These are phyloP conservation scores for Drosophila auraria DNA, from an alignment of 1,140 invertebrate species.

Conservation along the genomic window DNA sequence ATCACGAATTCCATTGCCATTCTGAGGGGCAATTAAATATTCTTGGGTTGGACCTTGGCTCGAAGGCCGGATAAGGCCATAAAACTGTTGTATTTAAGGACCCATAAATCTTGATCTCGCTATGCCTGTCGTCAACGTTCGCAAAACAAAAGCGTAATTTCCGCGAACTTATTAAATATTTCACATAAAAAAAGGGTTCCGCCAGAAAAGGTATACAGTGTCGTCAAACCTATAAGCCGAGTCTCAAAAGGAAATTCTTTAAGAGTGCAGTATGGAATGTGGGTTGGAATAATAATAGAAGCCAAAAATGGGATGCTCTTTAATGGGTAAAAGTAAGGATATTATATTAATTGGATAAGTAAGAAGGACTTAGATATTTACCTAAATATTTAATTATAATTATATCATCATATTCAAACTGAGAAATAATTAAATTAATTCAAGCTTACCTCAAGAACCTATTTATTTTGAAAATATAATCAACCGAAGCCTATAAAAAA, in stretches of 20 bases:
- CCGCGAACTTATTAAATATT: slow-evolving; percentile 55
- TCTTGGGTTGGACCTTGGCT: slow-evolving; percentile 35
- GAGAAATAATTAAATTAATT: no score
- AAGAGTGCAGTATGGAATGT: neutral
- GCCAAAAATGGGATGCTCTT: slow-evolving; percentile 2
- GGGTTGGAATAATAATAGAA: neutral
- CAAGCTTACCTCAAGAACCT: no score
- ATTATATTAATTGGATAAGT: no score
- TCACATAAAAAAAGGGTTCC: slow-evolving; percentile 50
- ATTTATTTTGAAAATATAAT: no score
- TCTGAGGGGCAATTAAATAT: slow-evolving; percentile 71
- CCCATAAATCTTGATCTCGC: slow-evolving; percentile 68
- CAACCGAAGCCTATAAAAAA: neutral
- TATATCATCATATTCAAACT: no score
- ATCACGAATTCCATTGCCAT: slow-evolving; percentile 49
- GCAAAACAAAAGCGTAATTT: slow-evolving; percentile 48
- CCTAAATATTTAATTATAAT: no score
- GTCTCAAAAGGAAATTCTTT: slow-evolving; percentile 9
- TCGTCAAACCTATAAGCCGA: slow-evolving; percentile 67
- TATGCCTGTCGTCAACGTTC: slow-evolving; percentile 50
- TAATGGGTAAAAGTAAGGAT: neutral
- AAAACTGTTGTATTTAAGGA: slow-evolving; percentile 67
- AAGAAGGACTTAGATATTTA: no score
- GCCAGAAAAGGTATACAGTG: slow-evolving; percentile 48
- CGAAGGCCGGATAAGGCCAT: slow-evolving; percentile 38